These are phyloP conservation scores for Butorides virescens DNA, from an alignment of 2,113 vertebrate genomes.

Conservation along the genomic window DNA sequence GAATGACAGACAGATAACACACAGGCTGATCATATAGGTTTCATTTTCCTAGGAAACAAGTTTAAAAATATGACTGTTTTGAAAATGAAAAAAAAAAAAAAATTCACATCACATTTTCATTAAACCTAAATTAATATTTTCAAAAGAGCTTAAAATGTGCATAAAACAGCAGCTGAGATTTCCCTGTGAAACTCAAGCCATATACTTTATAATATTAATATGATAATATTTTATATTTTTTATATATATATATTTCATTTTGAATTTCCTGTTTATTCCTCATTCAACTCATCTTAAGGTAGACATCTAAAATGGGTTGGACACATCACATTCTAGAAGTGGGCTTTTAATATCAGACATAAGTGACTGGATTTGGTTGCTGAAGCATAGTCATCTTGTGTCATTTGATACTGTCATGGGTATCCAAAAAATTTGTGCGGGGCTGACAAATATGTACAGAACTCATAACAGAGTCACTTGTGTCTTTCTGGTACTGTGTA, in stretches of 20 bases:
- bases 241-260: neutral
- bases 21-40: neutral
- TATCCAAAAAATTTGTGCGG: neutral
- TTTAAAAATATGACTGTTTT: neutral
- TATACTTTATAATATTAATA: neutral
- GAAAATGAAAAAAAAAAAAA: neutral
- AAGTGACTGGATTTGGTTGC: neutral
- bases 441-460: neutral
- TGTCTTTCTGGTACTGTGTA: neutral
- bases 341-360: neutral
- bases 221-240: neutral
- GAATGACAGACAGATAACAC: neutral
- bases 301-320: neutral
- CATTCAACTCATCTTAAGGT: neutral
- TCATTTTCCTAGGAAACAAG: neutral
- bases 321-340: neutral
- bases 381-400: neutral
- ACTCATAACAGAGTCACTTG: neutral
- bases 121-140: neutral
- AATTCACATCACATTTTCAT: neutral
- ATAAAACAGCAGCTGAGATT: neutral
- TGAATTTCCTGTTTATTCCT: neutral
- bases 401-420: neutral
- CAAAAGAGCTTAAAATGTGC: neutral
- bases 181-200: neutral